Evolutionary conservation across 2,888 invertebrate species (phyloP).

Genomic region (Plagodis dolabraria): DNA sequence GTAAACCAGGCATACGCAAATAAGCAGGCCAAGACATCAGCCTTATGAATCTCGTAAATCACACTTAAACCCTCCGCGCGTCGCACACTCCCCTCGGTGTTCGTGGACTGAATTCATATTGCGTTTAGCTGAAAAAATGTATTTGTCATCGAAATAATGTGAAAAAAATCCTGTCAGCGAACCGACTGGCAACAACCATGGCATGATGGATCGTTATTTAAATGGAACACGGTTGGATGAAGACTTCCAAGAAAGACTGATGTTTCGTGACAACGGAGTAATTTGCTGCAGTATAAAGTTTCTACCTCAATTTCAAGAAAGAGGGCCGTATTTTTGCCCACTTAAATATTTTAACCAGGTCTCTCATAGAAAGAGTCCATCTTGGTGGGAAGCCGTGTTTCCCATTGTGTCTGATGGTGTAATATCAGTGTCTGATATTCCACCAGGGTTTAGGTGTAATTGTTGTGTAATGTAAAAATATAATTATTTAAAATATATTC

Average conservation of each 20-base stretch:
- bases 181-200: slow-evolving; percentile 7
- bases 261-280: slow-evolving; percentile 6
- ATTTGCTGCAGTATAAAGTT: neutral
- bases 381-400: too few relatives aligned
- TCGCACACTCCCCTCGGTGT: slow-evolving; percentile 55
- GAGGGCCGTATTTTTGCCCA: too few relatives aligned
- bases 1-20: slow-evolving; percentile 52
- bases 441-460: too few relatives aligned
- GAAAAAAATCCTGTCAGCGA: slow-evolving; percentile 18
- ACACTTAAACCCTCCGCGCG: slow-evolving; percentile 67
- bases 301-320: too few relatives aligned
- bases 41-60: slow-evolving; percentile 77
- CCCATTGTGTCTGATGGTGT: too few relatives aligned
- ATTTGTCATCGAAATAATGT: slow-evolving; percentile 32
- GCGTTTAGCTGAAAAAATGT: slow-evolving; percentile 44
- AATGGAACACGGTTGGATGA: slow-evolving; percentile 10
- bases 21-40: slow-evolving; percentile 58
- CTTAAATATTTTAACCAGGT: too few relatives aligned
- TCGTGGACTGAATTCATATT: slow-evolving; percentile 74
- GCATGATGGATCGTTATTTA: slow-evolving; percentile 30
- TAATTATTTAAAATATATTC: too few relatives aligned
- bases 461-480: too few relatives aligned
- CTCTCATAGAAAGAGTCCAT: too few relatives aligned
- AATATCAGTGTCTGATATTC: too few relatives aligned
- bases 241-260: neutral